These are phyloP conservation scores for Apoda limacodes DNA, from an alignment of 2,888 invertebrate species.

Conservation along the genomic window DNA sequence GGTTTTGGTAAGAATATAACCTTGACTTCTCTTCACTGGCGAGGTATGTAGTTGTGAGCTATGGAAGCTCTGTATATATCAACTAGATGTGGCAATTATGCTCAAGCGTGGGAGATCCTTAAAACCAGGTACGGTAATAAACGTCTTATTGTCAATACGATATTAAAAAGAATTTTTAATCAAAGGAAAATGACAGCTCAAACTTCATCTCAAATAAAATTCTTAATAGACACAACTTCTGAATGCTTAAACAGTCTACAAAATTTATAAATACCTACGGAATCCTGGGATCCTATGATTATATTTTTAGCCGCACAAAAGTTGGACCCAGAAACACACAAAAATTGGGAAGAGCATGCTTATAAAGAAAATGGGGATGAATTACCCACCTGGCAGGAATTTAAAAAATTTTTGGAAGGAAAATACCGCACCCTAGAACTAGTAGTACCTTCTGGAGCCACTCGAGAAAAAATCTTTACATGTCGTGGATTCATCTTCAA, in stretches of 20 bases:
- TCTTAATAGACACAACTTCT: constrained; percentile 17
- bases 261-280: constrained; percentile 16
- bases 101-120: constrained; percentile 15
- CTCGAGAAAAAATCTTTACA: constrained; percentile 4
- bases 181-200: constrained; percentile 15
- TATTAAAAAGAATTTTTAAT: constrained; percentile 17
- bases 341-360: constrained; percentile 18
- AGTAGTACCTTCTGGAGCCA: constrained; percentile 1
- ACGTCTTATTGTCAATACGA: constrained; percentile 14
- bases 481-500: no score
- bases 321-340: constrained; percentile 21
- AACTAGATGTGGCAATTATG: no score
- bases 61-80: no score
- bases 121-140: constrained; percentile 18
- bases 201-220: constrained; percentile 17
- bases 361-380: constrained; percentile 9
- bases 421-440: constrained; percentile 16
- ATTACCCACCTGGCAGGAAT: constrained; percentile 12
- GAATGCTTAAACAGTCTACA: constrained; percentile 21
- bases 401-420: constrained; percentile 12
- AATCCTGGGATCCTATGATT: constrained; percentile 21
- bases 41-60: no score
- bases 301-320: constrained; percentile 20
- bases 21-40: no score
- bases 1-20: no score